A percentile compares a stretch with the other conserved stretches of the same genome.
These are phyloP conservation scores for Sebastolobus alascanus DNA, from an alignment of 2,797 vertebrate species.

Conservation along the genomic window DNA sequence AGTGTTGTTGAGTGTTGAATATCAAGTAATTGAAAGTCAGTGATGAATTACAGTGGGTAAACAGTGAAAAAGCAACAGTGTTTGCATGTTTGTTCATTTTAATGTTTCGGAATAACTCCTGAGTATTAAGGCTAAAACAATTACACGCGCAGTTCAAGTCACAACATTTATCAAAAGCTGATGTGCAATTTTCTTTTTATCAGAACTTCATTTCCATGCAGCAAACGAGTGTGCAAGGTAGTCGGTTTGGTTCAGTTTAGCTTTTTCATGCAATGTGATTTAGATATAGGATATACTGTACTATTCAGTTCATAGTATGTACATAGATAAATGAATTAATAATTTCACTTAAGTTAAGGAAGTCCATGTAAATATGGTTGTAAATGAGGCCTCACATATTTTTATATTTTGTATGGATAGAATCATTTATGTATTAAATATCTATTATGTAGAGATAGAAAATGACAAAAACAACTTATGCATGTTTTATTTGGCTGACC, in stretches of 20 bases:
- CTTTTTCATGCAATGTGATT: constrained; percentile 77
- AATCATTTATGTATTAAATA: constrained; percentile 93
- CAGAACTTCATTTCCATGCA: constrained; percentile 64
- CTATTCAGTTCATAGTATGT: constrained; percentile 80
- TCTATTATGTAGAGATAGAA: constrained; percentile 87
- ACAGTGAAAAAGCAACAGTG: constrained; percentile 73
- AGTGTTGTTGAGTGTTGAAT: constrained; percentile 76
- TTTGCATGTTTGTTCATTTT: constrained; percentile 80
- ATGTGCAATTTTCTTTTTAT: constrained; percentile 71
- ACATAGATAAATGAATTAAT: constrained; percentile 85
- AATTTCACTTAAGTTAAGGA: constrained; percentile 96
- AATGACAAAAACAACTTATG: constrained; percentile 75
- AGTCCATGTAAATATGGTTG: constrained; percentile 96
- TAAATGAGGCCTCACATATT: constrained; percentile 99
- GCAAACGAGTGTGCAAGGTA: constrained; percentile 58
- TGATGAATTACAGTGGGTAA: constrained; percentile 73
- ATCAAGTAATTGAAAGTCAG: constrained; percentile 75
- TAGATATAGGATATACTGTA: constrained; percentile 67
- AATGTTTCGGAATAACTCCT: constrained; percentile 69
- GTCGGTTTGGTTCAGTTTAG: constrained; percentile 65
- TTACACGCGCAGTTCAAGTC: constrained; percentile 53
- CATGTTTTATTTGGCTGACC: constrained; percentile 83
- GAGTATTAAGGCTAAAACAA: constrained; percentile 64
- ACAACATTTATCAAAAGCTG: constrained; percentile 59
- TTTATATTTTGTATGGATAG: constrained; percentile 99